These are phyloP conservation scores for Bathynomus jamesi DNA, from an alignment of 1,140 invertebrate genomes.

Conservation along the genomic window DNA sequence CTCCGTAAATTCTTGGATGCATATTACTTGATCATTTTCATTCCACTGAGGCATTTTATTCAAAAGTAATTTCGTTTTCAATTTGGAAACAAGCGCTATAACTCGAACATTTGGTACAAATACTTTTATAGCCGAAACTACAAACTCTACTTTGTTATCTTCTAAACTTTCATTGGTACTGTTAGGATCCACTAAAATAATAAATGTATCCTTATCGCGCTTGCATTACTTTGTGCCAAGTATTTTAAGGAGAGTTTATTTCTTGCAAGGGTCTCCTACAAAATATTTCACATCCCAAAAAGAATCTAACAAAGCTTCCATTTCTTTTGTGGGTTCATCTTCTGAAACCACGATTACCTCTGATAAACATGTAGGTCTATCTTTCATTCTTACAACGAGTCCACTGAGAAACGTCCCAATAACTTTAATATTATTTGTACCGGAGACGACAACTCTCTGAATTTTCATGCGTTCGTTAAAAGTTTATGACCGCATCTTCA, in stretches of 20 bases:
- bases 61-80: not conserved
- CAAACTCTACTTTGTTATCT: not conserved
- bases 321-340: not conserved
- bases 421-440: not conserved
- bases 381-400: not conserved
- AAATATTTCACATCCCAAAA: not conserved
- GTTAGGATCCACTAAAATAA: not conserved
- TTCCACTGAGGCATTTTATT: not conserved
- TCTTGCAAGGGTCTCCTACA: not conserved
- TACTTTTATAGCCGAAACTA: not conserved
- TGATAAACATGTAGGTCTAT: not conserved
- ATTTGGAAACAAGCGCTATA: not conserved
- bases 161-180: not conserved
- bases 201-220: not conserved
- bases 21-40: not conserved
- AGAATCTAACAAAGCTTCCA: not conserved
- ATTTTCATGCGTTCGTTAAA: not conserved
- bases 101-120: not conserved
- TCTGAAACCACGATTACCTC: not conserved
- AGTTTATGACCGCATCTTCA: not conserved
- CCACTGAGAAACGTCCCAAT: not conserved
- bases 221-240: not conserved
- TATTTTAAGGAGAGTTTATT: not conserved
- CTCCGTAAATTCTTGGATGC: not conserved
- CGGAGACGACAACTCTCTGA: not conserved